Evolutionary conservation across 2,888 invertebrate species (phyloP).

Genomic region (Chrysomela aeneicollis): DNA sequence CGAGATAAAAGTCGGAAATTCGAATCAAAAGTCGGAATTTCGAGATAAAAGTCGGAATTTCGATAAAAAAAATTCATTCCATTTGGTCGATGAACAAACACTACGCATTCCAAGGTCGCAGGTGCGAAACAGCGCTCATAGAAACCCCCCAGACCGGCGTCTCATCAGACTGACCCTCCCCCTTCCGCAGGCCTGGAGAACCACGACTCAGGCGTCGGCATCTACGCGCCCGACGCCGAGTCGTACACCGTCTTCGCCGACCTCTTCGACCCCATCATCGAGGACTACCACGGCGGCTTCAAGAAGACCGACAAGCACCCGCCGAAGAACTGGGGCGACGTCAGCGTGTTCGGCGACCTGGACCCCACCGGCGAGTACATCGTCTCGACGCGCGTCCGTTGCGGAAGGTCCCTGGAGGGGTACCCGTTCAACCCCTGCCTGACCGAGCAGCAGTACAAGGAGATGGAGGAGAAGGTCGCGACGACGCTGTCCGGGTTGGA

Average conservation of each 20-base stretch:
- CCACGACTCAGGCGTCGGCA: conserved; percentile 94
- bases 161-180: neutral
- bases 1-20: no score
- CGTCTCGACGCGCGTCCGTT: conserved; percentile 94
- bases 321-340: conserved; percentile 92
- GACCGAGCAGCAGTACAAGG: conserved; percentile 95
- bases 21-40: no score
- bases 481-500: conserved; percentile 81
- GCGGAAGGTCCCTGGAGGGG: conserved; percentile 93
- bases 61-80: no score
- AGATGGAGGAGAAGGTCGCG: conserved; percentile 93
- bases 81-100: no score
- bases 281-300: conserved; percentile 96
- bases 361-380: conserved; percentile 92
- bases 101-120: no score
- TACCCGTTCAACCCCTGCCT: conserved; percentile 98
- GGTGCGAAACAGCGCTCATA: no score
- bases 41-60: no score
- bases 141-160: no score
- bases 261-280: conserved; percentile 97
- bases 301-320: conserved; percentile 95
- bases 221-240: conserved; percentile 98
- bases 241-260: conserved; percentile 91
- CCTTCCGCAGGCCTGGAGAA: conserved; percentile 82
- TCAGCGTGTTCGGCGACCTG: conserved; percentile 86